A percentile compares a stretch with the other conserved stretches of the same genome.
phyloP scores from a whole-genome alignment of 1,140 invertebrate species.

The Halotydeus destructor region DNA sequence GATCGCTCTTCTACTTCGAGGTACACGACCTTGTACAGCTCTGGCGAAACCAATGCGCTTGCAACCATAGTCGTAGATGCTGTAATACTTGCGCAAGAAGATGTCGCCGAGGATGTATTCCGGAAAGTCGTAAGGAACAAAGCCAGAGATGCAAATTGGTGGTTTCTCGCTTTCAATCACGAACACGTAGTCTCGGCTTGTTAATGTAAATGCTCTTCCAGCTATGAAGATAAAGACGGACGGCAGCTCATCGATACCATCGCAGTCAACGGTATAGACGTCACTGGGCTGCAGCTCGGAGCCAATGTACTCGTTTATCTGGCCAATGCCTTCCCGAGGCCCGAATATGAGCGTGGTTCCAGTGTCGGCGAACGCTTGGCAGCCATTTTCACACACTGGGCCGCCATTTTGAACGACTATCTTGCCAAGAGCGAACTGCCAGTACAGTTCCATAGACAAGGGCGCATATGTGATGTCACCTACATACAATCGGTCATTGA shows the following conservation, averaged over 20 bases:
- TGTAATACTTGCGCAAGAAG: constrained; percentile 88
- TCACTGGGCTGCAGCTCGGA: too few species aligned
- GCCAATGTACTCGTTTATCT: too few species aligned
- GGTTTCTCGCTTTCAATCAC: constrained; percentile 37
- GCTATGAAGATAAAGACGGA: constrained; percentile 51
- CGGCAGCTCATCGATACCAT: constrained; percentile 46
- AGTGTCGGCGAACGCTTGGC: constrained; percentile 89
- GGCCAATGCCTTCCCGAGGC: too few species aligned
- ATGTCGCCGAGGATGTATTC: constrained; percentile 91
- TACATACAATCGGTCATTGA: constrained; percentile 67
- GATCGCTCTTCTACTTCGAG: too few species aligned
- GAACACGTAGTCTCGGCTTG: constrained; percentile 63
- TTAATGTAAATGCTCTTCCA: constrained; percentile 51
- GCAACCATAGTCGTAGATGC: constrained; percentile 79
- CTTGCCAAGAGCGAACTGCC: constrained; percentile 85
- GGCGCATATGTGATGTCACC: constrained; percentile 78
- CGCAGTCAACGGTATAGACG: too few species aligned
- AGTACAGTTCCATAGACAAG: constrained; percentile 70
- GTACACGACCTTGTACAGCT: too few species aligned
- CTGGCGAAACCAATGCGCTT: constrained; percentile 79
- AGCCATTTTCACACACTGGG: constrained; percentile 40
- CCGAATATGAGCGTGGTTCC: constrained; percentile 92
- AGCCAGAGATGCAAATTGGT: too few species aligned
- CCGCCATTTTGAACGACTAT: constrained; percentile 29
- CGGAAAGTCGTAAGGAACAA: too few species aligned